Percentiles rank a stretch among this genome's conserved stretches.
Conservation (phyloP, 2,797 vertebrate genomes). For the Sphenodon punctatus region DNA sequence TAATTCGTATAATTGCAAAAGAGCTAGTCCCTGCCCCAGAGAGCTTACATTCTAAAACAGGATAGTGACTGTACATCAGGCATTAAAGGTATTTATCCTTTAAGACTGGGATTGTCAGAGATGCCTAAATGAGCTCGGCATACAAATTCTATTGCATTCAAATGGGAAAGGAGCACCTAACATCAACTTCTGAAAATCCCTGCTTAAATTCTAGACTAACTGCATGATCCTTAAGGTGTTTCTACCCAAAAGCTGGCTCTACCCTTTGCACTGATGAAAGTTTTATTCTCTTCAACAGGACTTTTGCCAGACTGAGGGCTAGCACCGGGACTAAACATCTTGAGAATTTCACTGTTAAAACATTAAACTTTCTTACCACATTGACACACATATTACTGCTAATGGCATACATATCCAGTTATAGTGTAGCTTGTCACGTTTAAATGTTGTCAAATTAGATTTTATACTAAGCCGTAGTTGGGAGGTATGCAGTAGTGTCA, state of each 20-base stretch:
- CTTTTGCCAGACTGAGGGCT: too few relatives aligned
- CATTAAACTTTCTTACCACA: background rate
- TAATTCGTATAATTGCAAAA: background rate
- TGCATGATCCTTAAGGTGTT: too few relatives aligned
- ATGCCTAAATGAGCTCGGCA: background rate
- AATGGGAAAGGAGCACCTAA: background rate
- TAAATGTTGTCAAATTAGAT: background rate
- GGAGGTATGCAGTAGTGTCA: too few relatives aligned
- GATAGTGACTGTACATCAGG: background rate
- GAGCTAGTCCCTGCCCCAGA: conserved; percentile 30
- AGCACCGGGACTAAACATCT: too few relatives aligned
- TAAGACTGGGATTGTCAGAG: background rate
- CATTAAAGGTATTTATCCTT: background rate
- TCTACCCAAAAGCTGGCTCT: too few relatives aligned
- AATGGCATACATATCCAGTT: background rate
- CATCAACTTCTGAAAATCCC: background rate
- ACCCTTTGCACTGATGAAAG: too few relatives aligned
- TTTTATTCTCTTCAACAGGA: too few relatives aligned
- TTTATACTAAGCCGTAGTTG: background rate
- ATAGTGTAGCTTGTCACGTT: background rate
- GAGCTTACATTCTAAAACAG: conserved; percentile 55
- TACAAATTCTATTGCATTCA: background rate
- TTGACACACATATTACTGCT: background rate
- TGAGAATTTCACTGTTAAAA: too few relatives aligned
- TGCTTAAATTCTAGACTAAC: background rate